Percentiles rank a stretch among this genome's conserved stretches.
Evolutionary conservation across 2,888 invertebrate species (phyloP).

Genomic region (Acleris emargana): DNA sequence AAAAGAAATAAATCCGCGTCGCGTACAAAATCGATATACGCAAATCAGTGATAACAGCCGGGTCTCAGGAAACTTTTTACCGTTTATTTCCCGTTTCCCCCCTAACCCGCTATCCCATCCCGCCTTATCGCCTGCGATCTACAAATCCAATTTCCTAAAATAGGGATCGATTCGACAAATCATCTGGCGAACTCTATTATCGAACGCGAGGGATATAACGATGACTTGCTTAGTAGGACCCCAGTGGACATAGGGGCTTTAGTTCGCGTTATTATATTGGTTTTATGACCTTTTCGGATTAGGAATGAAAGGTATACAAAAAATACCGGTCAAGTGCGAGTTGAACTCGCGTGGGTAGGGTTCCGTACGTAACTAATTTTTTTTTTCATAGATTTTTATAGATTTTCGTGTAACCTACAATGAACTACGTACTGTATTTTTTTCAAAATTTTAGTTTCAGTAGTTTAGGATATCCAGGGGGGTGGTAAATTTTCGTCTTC

Average conservation of each 20-base stretch:
- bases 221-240: conserved; percentile 37
- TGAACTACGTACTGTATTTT: too few species aligned
- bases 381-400: too few species aligned
- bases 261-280: neutral
- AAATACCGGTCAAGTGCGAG: too few species aligned
- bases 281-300: neutral
- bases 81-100: conserved; percentile 60
- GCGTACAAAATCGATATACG: conserved; percentile 73
- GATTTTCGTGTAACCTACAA: too few species aligned
- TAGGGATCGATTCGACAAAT: conserved; percentile 84
- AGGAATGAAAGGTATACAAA: too few species aligned
- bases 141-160: conserved; percentile 85
- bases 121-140: conserved; percentile 78
- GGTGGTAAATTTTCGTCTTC: too few species aligned
- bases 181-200: conserved; percentile 80
- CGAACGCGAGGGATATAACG: conserved; percentile 34
- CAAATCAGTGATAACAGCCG: conserved; percentile 78
- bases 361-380: too few species aligned
- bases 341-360: too few species aligned
- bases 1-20: conserved; percentile 62
- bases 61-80: conserved; percentile 67
- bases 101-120: conserved; percentile 50
- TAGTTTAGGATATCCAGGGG: too few species aligned
- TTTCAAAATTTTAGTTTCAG: too few species aligned
- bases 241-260: conserved; percentile 22